Evolutionary conservation across 2,113 vertebrate genomes (phyloP).

Genomic region (Stegostoma tigrinum): DNA sequence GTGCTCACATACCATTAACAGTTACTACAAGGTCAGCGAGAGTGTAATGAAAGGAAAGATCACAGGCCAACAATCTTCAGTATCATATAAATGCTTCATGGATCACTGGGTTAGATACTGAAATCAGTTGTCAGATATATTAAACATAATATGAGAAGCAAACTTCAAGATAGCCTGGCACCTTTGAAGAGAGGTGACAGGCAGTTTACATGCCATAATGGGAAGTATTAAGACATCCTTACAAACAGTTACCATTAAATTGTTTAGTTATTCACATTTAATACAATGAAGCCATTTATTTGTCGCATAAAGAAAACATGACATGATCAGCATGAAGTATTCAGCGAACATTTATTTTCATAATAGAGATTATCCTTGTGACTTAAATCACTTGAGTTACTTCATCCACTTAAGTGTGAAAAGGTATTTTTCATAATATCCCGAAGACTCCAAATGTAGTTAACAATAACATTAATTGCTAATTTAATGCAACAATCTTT

Average conservation of each 20-base stretch:
- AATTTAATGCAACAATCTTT: not conserved
- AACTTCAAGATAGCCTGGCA: not conserved
- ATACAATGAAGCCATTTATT: not conserved
- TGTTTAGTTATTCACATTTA: not conserved
- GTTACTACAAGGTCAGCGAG: no score
- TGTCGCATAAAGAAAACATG: not conserved
- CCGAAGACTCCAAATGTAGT: not conserved
- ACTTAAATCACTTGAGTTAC: not conserved
- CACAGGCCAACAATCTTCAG: conserved; percentile 24
- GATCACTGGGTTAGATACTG: conserved; percentile 8
- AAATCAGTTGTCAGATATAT: not conserved
- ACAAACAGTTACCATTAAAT: not conserved
- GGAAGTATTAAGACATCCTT: not conserved
- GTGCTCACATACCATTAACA: not conserved
- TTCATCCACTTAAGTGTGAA: not conserved
- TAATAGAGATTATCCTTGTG: not conserved
- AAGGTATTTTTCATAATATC: not conserved
- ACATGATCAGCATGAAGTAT: not conserved
- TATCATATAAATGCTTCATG: conserved; percentile 19
- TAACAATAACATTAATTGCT: not conserved
- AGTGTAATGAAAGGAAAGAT: no score
- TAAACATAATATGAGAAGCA: not conserved
- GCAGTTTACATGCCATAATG: not conserved
- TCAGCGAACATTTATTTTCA: not conserved
- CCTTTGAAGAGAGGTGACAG: not conserved